Percentiles rank a stretch among this genome's conserved stretches.
Conservation (phyloP, 2,888 invertebrate species). For the Andrena trimmerana region DNA sequence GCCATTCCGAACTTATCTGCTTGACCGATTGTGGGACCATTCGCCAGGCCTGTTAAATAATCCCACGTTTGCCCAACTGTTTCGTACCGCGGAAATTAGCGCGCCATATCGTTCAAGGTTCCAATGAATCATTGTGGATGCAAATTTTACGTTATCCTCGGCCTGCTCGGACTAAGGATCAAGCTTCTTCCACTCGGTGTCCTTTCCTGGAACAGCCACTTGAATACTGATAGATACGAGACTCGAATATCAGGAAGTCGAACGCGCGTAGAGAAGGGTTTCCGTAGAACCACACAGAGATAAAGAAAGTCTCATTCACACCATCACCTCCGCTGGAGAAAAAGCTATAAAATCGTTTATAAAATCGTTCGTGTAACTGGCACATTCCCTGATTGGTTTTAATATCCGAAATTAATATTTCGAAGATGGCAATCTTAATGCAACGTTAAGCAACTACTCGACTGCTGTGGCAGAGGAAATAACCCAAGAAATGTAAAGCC, state of each 20-base stretch:
- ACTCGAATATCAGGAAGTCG: neutral
- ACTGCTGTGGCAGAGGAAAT: too few relatives aligned
- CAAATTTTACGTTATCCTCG: slow-evolving; percentile 48
- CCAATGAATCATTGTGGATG: slow-evolving; percentile 21
- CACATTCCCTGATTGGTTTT: too few relatives aligned
- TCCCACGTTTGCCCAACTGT: neutral
- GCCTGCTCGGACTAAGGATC: neutral
- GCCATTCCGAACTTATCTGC: neutral
- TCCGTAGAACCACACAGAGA: too few relatives aligned
- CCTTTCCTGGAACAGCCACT: neutral
- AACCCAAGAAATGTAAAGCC: neutral
- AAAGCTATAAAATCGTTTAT: too few relatives aligned
- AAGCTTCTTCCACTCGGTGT: neutral
- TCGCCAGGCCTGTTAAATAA: slow-evolving; percentile 7
- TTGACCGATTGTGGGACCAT: slow-evolving; percentile 8
- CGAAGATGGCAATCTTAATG: too few relatives aligned
- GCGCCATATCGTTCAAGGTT: slow-evolving; percentile 16
- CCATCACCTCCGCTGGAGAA: too few relatives aligned
- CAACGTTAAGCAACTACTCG: too few relatives aligned
- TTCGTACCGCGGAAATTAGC: slow-evolving; percentile 5
- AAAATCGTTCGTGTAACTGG: too few relatives aligned
- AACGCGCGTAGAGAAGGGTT: too few relatives aligned
- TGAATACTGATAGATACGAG: neutral
- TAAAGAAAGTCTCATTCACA: too few relatives aligned
- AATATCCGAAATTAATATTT: neutral